phyloP scores from a whole-genome alignment of 2,888 invertebrate genomes.

The Rhagium mordax region DNA sequence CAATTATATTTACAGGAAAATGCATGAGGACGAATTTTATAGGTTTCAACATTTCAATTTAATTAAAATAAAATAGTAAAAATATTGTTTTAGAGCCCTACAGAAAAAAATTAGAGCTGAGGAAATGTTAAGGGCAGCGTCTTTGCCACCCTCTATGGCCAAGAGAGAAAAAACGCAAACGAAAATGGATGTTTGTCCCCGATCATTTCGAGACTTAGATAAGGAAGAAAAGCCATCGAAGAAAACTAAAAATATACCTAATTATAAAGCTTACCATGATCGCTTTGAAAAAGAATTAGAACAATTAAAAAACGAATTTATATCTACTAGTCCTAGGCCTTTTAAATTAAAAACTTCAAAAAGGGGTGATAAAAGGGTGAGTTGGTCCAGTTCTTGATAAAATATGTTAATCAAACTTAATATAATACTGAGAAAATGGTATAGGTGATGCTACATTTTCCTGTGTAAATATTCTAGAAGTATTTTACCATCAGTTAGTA shows the following conservation, averaged over 20 bases:
- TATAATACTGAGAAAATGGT: too few species aligned
- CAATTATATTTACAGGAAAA: constrained; percentile 80
- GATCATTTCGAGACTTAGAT: constrained; percentile 39
- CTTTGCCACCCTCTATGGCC: constrained; percentile 80
- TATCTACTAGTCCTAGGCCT: constrained; percentile 61
- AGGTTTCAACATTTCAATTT: constrained; percentile 68
- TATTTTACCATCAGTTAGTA: too few species aligned
- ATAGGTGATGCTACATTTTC: too few species aligned
- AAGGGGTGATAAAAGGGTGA: constrained; percentile 42
- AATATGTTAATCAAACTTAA: too few species aligned
- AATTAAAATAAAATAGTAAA: neutral
- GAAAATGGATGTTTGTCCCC: constrained; percentile 65
- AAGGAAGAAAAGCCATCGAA: constrained; percentile 42
- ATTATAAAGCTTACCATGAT: constrained; percentile 67
- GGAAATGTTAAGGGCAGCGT: constrained; percentile 78
- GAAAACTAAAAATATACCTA: constrained; percentile 56
- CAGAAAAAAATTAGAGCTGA: constrained; percentile 80
- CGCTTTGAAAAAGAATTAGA: constrained; percentile 66
- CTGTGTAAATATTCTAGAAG: too few species aligned
- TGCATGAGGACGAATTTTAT: constrained; percentile 82
- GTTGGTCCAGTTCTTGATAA: neutral
- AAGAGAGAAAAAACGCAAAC: constrained; percentile 72
- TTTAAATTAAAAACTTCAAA: constrained; percentile 73
- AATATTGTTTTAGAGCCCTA: constrained; percentile 70
- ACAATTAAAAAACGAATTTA: constrained; percentile 69